Conservation (phyloP, 2,888 invertebrate genomes). For the Microctonus hyperodae region DNA sequence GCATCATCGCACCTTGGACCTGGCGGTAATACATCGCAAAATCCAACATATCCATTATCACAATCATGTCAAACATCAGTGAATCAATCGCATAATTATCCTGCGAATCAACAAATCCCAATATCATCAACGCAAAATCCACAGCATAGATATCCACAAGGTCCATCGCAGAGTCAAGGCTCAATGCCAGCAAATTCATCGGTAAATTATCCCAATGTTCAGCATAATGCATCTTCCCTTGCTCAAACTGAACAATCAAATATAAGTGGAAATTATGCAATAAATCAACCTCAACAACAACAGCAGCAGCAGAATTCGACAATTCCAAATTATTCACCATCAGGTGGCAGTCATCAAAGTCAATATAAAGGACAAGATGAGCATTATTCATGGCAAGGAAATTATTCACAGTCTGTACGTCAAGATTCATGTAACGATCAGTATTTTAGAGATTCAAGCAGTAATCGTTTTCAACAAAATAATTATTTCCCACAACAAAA, state of each 20-base stretch:
- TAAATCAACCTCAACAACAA: conserved; percentile 34
- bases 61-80: conserved; percentile 34
- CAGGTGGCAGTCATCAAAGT: conserved; percentile 41
- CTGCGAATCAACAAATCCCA: conserved; percentile 32
- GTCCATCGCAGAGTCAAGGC: conserved; percentile 26
- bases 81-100: conserved; percentile 33
- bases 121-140: conserved; percentile 27
- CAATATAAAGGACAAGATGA: conserved; percentile 51
- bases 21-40: conserved; percentile 38
- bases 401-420: conserved; percentile 60
- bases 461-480: conserved; percentile 62
- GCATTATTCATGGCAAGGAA: conserved; percentile 56
- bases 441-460: conserved; percentile 51
- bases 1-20: conserved; percentile 41
- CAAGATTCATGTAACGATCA: conserved; percentile 54
- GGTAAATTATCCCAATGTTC: conserved; percentile 40
- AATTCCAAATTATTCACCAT: conserved; percentile 45
- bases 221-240: conserved; percentile 46
- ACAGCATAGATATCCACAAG: conserved; percentile 33
- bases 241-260: conserved; percentile 41
- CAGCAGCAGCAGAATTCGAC: conserved; percentile 32
- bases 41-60: conserved; percentile 28
- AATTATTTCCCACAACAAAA: conserved; percentile 57
- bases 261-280: conserved; percentile 45
- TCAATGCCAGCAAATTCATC: conserved; percentile 26